Conservation (phyloP, 2,113 vertebrate genomes). For the Stigmatopora argus region DNA sequence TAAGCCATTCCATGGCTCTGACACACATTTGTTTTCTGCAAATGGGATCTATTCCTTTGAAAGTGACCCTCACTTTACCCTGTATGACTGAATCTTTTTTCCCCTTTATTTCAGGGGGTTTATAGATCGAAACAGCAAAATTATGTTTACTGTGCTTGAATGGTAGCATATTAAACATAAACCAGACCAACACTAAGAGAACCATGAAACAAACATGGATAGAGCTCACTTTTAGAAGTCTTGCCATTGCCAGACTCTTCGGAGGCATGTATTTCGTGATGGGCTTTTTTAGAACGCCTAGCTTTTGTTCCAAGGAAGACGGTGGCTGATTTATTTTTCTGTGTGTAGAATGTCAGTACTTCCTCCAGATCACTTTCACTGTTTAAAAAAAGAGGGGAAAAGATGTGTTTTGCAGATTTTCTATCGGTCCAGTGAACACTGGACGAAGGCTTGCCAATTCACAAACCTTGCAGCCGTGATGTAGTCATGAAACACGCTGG, state of each 20-base stretch:
- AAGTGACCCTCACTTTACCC: slow-evolving; percentile 48
- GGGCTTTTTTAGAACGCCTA: slow-evolving; percentile 57
- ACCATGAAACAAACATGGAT: slow-evolving; percentile 8
- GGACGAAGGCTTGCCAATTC: slow-evolving; percentile 8
- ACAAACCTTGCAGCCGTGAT: slow-evolving; percentile 83
- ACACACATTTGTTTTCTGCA: slow-evolving; percentile 55
- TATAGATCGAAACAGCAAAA: slow-evolving; percentile 39
- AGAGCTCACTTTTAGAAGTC: slow-evolving; percentile 72
- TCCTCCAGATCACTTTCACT: slow-evolving; percentile 93
- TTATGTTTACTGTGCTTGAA: slow-evolving; percentile 39
- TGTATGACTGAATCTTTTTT: slow-evolving; percentile 41
- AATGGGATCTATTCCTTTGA: slow-evolving; percentile 51
- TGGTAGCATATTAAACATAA: slow-evolving; percentile 37
- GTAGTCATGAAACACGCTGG: slow-evolving; percentile 81
- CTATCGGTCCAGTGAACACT: slow-evolving; percentile 18
- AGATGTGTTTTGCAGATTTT: slow-evolving; percentile 31
- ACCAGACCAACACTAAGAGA: slow-evolving; percentile 23
- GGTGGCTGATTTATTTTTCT: slow-evolving; percentile 86
- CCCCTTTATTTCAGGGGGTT: slow-evolving; percentile 9
- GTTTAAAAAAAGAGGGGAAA: slow-evolving; percentile 43
- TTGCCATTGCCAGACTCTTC: slow-evolving; percentile 46
- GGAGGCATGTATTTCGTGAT: slow-evolving; percentile 36
- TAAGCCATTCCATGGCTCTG: slow-evolving; percentile 55
- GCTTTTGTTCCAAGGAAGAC: slow-evolving; percentile 82
- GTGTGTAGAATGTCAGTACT: slow-evolving; percentile 91